phyloP scores from a whole-genome alignment of 1,140 invertebrate species.

The Drosophila sucinea region DNA sequence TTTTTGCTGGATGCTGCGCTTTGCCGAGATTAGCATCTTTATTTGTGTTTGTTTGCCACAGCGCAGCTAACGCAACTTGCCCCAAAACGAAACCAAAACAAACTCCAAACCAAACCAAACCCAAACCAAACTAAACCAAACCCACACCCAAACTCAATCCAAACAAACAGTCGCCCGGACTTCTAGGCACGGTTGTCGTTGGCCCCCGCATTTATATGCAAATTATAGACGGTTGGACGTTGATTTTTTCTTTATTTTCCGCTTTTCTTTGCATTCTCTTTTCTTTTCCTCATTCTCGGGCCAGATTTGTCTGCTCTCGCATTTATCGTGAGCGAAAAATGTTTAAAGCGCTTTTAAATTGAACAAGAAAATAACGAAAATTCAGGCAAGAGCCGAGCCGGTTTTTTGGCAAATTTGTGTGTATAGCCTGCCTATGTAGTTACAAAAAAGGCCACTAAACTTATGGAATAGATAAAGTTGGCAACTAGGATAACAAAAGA shows the following conservation, averaged over 20 bases:
- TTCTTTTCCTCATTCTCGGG: constrained; percentile 28
- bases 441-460: constrained; percentile 22
- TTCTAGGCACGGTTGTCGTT: constrained; percentile 49
- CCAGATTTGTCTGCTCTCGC: constrained; percentile 72
- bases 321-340: constrained; percentile 68
- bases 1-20: constrained; percentile 51
- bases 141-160: constrained; percentile 34
- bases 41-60: constrained; percentile 79
- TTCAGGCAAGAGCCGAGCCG: constrained; percentile 1
- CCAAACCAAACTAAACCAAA: constrained; percentile 53
- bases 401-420: constrained; percentile 3
- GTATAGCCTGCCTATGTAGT: constrained; percentile 28
- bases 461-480: constrained; percentile 39
- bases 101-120: constrained; percentile 6
- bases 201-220: constrained; percentile 75
- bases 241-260: constrained; percentile 43
- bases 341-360: constrained; percentile 64
- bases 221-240: constrained; percentile 77
- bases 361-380: constrained; percentile 21
- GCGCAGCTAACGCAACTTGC: constrained; percentile 34
- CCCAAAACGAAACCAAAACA: constrained; percentile 9
- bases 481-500: constrained; percentile 6
- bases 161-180: constrained; percentile 51
- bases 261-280: constrained; percentile 33
- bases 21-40: constrained; percentile 79